Conservation (phyloP, 2,797 vertebrate species). For the Petrocephalus sullivani region DNA sequence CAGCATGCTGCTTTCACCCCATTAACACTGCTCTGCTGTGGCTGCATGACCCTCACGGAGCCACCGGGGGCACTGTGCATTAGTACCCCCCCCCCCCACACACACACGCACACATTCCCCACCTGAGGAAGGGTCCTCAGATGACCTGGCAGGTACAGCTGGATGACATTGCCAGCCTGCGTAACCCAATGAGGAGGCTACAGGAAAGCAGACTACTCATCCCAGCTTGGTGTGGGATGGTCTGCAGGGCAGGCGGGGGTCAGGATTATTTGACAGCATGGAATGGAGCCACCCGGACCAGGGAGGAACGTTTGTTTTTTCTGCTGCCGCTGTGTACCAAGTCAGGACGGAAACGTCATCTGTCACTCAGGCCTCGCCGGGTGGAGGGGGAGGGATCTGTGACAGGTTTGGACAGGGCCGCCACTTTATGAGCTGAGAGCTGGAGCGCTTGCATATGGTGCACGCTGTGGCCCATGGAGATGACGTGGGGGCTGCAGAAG, state of each 20-base stretch:
- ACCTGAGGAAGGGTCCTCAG: neutral
- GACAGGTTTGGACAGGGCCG: slow-evolving; percentile 7
- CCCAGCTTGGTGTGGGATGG: neutral
- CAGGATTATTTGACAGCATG: slow-evolving; percentile 14
- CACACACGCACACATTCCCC: neutral
- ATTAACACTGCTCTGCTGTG: neutral
- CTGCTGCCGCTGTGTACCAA: slow-evolving; percentile 1
- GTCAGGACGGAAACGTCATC: neutral
- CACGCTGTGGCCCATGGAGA: neutral
- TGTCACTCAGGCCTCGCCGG: slow-evolving; percentile 8
- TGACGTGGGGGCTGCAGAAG: neutral
- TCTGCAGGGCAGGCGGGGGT: neutral
- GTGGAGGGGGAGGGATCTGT: neutral
- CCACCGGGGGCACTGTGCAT: neutral
- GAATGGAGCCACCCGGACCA: neutral
- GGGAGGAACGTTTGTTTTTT: slow-evolving; percentile 16
- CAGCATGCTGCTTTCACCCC: neutral
- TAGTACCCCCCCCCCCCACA: neutral
- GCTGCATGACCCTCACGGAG: neutral
- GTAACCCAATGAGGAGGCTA: neutral
- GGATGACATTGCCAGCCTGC: neutral
- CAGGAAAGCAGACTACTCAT: neutral
- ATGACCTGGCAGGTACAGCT: neutral
- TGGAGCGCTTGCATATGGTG: slow-evolving; percentile 14
- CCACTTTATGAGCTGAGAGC: slow-evolving; percentile 23